Conservation (phyloP, 2,797 vertebrate species). For the Smutsia temminckii region DNA sequence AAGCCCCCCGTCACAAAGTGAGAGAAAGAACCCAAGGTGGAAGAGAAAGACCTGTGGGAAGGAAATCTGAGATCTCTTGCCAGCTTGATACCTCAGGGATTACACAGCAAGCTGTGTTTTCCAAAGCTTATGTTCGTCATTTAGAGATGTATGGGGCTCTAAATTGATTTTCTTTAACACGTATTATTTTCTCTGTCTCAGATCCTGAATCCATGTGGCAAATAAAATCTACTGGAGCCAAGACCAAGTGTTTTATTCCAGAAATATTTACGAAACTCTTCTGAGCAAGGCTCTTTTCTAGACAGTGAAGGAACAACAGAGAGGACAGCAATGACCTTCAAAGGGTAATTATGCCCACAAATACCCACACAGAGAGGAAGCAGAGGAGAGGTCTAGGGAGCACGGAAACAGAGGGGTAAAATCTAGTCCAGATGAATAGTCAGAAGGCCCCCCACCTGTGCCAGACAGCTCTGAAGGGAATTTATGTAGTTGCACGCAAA, state of each 20-base stretch:
- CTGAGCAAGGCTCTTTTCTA: background rate
- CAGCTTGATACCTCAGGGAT: background rate
- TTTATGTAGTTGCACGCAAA: background rate
- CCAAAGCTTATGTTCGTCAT: background rate
- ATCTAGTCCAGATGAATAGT: background rate
- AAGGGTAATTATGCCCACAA: background rate
- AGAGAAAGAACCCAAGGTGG: background rate
- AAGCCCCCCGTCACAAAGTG: background rate
- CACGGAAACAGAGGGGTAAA: background rate
- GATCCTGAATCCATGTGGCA: background rate
- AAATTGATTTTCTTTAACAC: conserved; percentile 12
- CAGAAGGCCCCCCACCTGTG: background rate
- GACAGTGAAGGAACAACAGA: background rate
- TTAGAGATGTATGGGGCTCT: background rate
- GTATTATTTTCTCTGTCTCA: background rate
- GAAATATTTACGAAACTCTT: conserved; percentile 40
- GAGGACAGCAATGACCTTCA: background rate
- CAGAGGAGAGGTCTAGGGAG: background rate
- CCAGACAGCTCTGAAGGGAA: background rate
- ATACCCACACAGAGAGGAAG: background rate
- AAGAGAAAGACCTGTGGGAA: background rate
- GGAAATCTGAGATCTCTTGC: background rate
- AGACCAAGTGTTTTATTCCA: conserved; percentile 35
- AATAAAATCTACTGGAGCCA: conserved; percentile 42
- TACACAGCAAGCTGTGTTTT: conserved; percentile 5